phyloP scores from a whole-genome alignment of 2,113 vertebrate genomes.

The Chrysochloris asiatica region DNA sequence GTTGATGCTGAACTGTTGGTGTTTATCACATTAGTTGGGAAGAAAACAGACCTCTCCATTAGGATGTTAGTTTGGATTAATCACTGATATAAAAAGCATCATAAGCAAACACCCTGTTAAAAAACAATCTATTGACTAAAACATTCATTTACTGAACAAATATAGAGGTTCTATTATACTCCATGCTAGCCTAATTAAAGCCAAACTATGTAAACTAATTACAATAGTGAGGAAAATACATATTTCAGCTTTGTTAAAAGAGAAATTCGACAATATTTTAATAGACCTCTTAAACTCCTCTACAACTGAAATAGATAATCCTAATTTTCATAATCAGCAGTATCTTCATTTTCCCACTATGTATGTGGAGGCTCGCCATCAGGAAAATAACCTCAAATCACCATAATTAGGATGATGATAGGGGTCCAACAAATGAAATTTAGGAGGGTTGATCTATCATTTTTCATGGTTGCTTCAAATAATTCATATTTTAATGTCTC shows the following conservation, averaged over 20 bases:
- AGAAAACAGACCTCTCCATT: conserved; percentile 50
- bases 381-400: background rate
- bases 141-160: conserved; percentile 55
- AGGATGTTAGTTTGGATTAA: conserved; percentile 55
- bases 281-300: background rate
- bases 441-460: background rate
- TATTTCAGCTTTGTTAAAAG: conserved; percentile 41
- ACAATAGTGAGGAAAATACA: background rate
- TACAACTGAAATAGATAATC: background rate
- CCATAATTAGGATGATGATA: background rate
- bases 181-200: conserved; percentile 47
- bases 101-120: conserved; percentile 40
- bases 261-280: conserved; percentile 46
- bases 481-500: conserved; percentile 11
- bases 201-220: conserved; percentile 51
- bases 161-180: conserved; percentile 24
- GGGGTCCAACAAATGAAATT: background rate
- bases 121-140: conserved; percentile 57
- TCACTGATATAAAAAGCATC: conserved; percentile 52
- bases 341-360: conserved; percentile 3
- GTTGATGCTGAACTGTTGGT: conserved; percentile 56
- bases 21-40: conserved; percentile 60
- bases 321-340: conserved; percentile 2
- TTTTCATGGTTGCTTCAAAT: background rate
- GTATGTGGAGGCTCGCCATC: background rate